Evolutionary conservation across 2,797 vertebrate species (phyloP).

Genomic region (Heliangelus exortis): DNA sequence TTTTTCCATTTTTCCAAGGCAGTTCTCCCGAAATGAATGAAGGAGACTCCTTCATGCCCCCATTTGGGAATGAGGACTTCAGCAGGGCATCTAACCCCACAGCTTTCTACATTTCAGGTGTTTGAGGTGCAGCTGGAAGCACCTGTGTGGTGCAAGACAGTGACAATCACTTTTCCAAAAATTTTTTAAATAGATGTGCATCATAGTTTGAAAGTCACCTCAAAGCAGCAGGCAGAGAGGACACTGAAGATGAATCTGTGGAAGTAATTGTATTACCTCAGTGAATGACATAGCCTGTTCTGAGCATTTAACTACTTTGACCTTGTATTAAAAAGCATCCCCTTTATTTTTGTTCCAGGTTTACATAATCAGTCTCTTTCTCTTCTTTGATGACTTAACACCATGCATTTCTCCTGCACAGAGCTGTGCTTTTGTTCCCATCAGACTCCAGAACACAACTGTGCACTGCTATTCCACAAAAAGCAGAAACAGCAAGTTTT

Average conservation of each 20-base stretch:
- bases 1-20: neutral
- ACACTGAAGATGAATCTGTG: neutral
- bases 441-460: conserved; percentile 26
- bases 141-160: neutral
- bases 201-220: conserved; percentile 1
- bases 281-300: conserved; percentile 25
- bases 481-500: conserved; percentile 47
- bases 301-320: conserved; percentile 36
- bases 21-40: neutral
- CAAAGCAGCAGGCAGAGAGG: neutral
- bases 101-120: neutral
- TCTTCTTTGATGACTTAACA: conserved; percentile 34
- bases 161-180: neutral
- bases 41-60: neutral
- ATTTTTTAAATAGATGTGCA: neutral
- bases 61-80: neutral
- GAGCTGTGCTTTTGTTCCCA: conserved; percentile 28
- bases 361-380: conserved; percentile 17
- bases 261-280: neutral
- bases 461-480: conserved; percentile 24
- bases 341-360: conserved; percentile 51
- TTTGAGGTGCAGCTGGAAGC: neutral
- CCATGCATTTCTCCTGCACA: neutral
- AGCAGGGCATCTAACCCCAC: neutral
- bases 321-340: neutral